Evolutionary conservation across 92 coral and sea anemone species (phyloP).

Genomic region (Palythoa caribaeorum): DNA sequence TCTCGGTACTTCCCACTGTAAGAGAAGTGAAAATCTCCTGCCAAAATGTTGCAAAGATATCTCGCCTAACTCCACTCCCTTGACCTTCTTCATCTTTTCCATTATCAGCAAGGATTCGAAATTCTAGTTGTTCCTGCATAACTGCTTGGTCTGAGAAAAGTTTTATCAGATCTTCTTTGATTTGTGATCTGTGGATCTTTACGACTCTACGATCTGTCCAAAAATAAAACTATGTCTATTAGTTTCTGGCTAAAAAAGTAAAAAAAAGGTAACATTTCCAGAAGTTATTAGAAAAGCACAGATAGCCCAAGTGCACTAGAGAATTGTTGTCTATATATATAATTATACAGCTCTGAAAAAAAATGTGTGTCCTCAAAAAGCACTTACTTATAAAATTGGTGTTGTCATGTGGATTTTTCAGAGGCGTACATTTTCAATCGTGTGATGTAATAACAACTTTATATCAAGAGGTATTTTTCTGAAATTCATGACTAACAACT

Average conservation of each 20-base stretch:
- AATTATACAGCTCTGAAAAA: not conserved
- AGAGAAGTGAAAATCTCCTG: constrained; percentile 29
- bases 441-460: not conserved
- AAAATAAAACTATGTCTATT: not conserved
- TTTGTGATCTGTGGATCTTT: constrained; percentile 8
- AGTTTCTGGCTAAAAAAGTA: not conserved
- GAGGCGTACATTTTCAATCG: not conserved
- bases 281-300: constrained; percentile 1
- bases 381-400: not conserved
- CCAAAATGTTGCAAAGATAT: constrained; percentile 50
- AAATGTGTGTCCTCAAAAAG: constrained; percentile 5
- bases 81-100: constrained; percentile 47
- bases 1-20: constrained; percentile 4
- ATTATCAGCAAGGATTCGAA: constrained; percentile 39
- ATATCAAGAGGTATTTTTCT: constrained; percentile 12
- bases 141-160: constrained; percentile 34
- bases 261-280: constrained; percentile 2
- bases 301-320: constrained; percentile 1
- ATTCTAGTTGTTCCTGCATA: constrained; percentile 39
- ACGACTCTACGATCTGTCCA: not conserved
- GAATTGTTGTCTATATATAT: not conserved
- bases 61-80: constrained; percentile 45
- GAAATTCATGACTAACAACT: not conserved
- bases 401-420: constrained; percentile 4
- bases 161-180: no score